These are phyloP conservation scores for Drosophila sucinea DNA, from an alignment of 1,140 invertebrate genomes.

Conservation along the genomic window DNA sequence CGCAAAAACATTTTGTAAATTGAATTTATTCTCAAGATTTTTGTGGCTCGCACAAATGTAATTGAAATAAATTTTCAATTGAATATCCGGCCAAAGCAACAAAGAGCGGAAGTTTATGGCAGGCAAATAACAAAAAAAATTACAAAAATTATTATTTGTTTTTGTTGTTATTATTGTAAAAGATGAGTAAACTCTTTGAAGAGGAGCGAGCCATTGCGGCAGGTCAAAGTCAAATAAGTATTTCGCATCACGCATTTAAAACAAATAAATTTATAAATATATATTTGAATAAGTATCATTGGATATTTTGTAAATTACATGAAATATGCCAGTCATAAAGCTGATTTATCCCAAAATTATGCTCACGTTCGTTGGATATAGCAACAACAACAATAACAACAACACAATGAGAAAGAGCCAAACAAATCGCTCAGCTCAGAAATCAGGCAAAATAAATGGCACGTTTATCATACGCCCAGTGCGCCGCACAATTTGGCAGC, in stretches of 20 bases:
- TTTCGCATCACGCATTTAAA: constrained; percentile 21
- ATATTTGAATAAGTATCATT: constrained; percentile 17
- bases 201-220: constrained; percentile 51
- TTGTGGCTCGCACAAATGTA: constrained; percentile 59
- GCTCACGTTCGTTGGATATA: constrained; percentile 24
- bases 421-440: constrained; percentile 49
- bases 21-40: constrained; percentile 67
- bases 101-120: constrained; percentile 68
- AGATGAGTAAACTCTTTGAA: constrained; percentile 22
- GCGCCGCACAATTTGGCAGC: constrained; percentile 70
- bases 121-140: constrained; percentile 43
- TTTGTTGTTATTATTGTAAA: constrained; percentile 22
- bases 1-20: constrained; percentile 78
- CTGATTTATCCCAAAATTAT: constrained; percentile 46
- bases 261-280: constrained; percentile 53
- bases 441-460: constrained; percentile 71
- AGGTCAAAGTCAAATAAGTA: constrained; percentile 54
- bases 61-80: constrained; percentile 80
- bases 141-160: constrained; percentile 35
- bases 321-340: constrained; percentile 64
- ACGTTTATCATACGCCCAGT: constrained; percentile 79
- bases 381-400: not conserved
- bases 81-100: constrained; percentile 64
- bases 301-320: constrained; percentile 55
- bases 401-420: constrained; percentile 4